Conservation (phyloP, 2,113 vertebrate genomes). For the Oryzias javanicus region DNA sequence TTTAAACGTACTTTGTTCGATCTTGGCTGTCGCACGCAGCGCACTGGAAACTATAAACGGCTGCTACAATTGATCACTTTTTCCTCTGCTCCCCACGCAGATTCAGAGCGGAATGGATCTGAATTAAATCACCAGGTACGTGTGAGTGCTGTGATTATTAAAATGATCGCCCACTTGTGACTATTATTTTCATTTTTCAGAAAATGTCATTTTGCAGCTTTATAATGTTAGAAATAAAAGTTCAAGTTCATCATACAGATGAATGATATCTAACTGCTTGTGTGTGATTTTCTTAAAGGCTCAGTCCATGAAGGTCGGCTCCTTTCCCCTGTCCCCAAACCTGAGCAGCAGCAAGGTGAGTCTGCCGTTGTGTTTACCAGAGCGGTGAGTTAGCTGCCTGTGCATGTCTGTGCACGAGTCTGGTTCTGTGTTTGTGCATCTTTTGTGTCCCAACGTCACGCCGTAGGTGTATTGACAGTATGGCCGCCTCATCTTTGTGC, state of each 20-base stretch:
- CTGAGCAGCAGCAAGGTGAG: conserved; percentile 83
- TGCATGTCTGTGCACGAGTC: conserved; percentile 33
- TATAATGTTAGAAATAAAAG: not conserved
- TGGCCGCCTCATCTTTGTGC: conserved; percentile 38
- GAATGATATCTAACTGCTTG: not conserved
- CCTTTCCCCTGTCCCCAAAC: conserved; percentile 81
- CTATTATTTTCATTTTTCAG: not conserved
- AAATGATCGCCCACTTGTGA: conserved; percentile 3
- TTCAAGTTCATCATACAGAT: not conserved
- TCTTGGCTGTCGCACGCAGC: not conserved
- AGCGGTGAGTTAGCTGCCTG: conserved; percentile 4
- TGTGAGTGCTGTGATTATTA: conserved; percentile 16
- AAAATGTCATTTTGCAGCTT: not conserved
- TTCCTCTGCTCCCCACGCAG: conserved; percentile 72
- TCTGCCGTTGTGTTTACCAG: conserved; percentile 11
- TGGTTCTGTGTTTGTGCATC: conserved; percentile 40
- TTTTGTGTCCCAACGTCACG: conserved; percentile 53
- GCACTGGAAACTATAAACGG: not conserved
- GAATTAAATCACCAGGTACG: conserved; percentile 86
- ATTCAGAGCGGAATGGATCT: conserved; percentile 86
- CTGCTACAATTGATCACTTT: conserved; percentile 48
- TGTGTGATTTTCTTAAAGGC: conserved; percentile 64
- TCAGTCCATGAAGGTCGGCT: conserved; percentile 83
- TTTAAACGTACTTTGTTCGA: too few species aligned
- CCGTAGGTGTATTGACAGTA: conserved; percentile 38